Evolutionary conservation across 2,113 vertebrate genomes (phyloP).

Genomic region (Lasiurus cinereus): DNA sequence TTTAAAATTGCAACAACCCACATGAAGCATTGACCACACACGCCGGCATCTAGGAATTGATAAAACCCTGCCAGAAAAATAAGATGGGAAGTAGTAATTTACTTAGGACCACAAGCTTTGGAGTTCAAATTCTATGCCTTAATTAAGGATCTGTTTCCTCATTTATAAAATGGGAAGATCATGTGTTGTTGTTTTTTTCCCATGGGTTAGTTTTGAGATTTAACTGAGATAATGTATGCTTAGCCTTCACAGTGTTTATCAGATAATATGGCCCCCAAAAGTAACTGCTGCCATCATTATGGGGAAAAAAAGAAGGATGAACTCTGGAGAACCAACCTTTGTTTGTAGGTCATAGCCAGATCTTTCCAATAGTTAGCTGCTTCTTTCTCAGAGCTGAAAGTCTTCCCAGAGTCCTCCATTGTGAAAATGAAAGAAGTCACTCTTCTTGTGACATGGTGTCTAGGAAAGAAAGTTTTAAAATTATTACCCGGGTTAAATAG

Average conservation of each 20-base stretch:
- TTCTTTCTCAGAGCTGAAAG: slow-evolving; percentile 93
- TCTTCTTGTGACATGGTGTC: slow-evolving; percentile 76
- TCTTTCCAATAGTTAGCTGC: slow-evolving; percentile 95
- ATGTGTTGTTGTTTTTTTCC: background rate
- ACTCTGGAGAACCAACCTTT: slow-evolving; percentile 88
- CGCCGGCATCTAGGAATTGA: background rate
- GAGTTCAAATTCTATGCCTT: background rate
- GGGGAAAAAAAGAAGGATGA: background rate
- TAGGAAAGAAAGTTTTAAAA: slow-evolving; percentile 50
- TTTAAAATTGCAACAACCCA: background rate
- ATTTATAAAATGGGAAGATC: background rate
- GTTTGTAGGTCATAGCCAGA: slow-evolving; percentile 91
- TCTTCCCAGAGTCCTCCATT: slow-evolving; percentile 91
- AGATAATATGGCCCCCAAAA: background rate
- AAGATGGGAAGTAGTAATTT: too few species aligned
- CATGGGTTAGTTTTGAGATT: background rate
- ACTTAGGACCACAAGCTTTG: background rate
- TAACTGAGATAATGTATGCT: background rate
- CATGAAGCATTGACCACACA: background rate
- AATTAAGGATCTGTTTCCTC: background rate
- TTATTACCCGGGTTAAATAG: background rate
- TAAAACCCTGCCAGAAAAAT: background rate
- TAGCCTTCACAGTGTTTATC: background rate
- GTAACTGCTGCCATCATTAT: too few species aligned
- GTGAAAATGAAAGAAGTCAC: slow-evolving; percentile 59